These are phyloP conservation scores for Porites rus DNA, from an alignment of 92 coral and sea anemone species.

Conservation along the genomic window DNA sequence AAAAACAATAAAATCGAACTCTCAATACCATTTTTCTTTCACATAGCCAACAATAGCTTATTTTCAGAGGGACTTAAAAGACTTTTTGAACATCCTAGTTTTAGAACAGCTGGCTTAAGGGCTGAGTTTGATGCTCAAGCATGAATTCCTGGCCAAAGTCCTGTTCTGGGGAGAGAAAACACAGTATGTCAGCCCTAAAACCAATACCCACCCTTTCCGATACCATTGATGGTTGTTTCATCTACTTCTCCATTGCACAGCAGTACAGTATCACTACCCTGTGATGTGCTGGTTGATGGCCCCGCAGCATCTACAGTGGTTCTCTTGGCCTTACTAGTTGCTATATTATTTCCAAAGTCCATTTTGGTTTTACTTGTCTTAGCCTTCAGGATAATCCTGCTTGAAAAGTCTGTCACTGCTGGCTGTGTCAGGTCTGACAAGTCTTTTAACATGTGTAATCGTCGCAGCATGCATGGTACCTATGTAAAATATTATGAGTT, in stretches of 20 bases:
- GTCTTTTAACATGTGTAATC: slow-evolving; percentile 88
- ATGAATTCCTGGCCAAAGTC: too few species aligned
- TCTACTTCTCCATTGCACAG: slow-evolving; percentile 68
- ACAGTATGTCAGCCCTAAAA: too few species aligned
- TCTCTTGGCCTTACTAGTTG: slow-evolving; percentile 59
- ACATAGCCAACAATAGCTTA: too few species aligned
- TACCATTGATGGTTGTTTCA: slow-evolving; percentile 22
- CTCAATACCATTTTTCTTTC: neutral
- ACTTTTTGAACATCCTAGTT: too few species aligned
- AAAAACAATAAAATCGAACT: neutral
- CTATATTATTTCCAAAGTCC: slow-evolving; percentile 54
- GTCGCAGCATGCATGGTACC: slow-evolving; percentile 90
- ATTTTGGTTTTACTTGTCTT: slow-evolving; percentile 61
- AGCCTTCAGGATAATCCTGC: slow-evolving; percentile 61
- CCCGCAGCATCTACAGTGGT: slow-evolving; percentile 7
- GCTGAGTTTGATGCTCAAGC: neutral
- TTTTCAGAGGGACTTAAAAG: too few species aligned
- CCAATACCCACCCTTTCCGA: slow-evolving; percentile 63
- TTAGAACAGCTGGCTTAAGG: too few species aligned
- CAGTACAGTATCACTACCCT: slow-evolving; percentile 24
- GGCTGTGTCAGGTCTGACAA: slow-evolving; percentile 86
- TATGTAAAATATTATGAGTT: neutral
- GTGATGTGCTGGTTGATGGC: slow-evolving; percentile 21
- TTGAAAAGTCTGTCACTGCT: slow-evolving; percentile 82
- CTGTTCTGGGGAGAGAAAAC: too few species aligned